Evolutionary conservation across 2,797 vertebrate species (phyloP).

Genomic region (Mallotus villosus): DNA sequence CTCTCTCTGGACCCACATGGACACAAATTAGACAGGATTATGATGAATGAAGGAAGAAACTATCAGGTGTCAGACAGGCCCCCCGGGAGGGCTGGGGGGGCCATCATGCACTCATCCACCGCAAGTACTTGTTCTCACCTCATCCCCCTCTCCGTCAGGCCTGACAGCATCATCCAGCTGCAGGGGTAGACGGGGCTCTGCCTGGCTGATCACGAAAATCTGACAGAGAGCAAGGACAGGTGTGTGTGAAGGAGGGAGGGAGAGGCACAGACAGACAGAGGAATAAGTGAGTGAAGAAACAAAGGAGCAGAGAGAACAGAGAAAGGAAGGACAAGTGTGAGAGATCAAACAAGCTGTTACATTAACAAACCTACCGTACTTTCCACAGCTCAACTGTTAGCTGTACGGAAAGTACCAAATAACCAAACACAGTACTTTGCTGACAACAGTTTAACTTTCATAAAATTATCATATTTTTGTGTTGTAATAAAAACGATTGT

Average conservation of each 20-base stretch:
- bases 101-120: background rate
- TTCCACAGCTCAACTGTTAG: constrained; percentile 2
- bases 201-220: constrained; percentile 95
- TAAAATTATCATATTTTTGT: too few relatives aligned
- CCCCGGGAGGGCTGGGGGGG: too few relatives aligned
- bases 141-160: constrained; percentile 93
- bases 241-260: constrained; percentile 24
- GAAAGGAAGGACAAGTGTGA: constrained; percentile 1
- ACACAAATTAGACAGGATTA: background rate
- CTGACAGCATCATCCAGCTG: constrained; percentile 95
- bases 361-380: background rate
- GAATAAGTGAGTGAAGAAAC: too few relatives aligned
- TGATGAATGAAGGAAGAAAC: too few relatives aligned
- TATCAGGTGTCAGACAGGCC: too few relatives aligned
- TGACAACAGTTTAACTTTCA: too few relatives aligned
- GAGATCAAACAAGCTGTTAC: background rate
- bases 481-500: too few relatives aligned
- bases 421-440: background rate
- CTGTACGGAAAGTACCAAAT: constrained; percentile 43
- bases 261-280: constrained; percentile 9
- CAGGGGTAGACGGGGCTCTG: constrained; percentile 91
- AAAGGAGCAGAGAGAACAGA: background rate
- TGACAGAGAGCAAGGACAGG: constrained; percentile 72
- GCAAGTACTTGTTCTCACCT: constrained; percentile 75
- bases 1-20: background rate